Evolutionary conservation across 2,888 invertebrate species (phyloP).

Genomic region (Poecilobothrus nobilitatus): DNA sequence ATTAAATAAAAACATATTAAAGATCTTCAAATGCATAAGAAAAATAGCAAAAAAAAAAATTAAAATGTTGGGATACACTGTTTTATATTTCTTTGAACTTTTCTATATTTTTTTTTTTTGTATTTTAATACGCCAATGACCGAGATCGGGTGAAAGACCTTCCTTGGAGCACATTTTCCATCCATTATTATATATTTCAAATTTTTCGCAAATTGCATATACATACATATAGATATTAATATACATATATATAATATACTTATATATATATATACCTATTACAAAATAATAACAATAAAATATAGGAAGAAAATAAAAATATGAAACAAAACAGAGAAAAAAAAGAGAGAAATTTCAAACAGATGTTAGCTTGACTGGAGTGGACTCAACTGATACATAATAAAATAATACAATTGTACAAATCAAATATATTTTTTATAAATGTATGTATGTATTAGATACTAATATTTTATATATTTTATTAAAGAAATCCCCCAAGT

Average conservation of each 20-base stretch:
- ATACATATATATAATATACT: background rate
- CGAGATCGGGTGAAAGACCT: constrained; percentile 47
- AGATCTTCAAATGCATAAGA: constrained; percentile 5
- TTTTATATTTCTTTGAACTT: background rate
- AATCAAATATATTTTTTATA: too few species aligned
- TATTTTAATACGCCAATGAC: constrained; percentile 42
- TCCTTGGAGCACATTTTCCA: constrained; percentile 29
- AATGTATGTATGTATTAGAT: too few species aligned
- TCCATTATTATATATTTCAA: background rate
- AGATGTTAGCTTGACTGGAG: background rate
- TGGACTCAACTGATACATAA: too few species aligned
- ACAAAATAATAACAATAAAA: too few species aligned
- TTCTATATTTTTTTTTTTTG: background rate
- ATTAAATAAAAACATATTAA: background rate
- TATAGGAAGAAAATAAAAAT: too few species aligned
- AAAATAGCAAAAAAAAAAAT: constrained; percentile 16
- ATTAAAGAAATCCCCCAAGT: too few species aligned
- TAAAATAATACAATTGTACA: too few species aligned
- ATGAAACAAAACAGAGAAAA: too few species aligned
- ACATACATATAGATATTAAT: background rate
- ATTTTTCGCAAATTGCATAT: background rate
- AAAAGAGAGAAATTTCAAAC: background rate
- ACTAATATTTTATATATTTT: too few species aligned
- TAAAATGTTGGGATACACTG: constrained; percentile 3
- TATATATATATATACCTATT: background rate